These are phyloP conservation scores for Coenobita brevimanus DNA, from an alignment of 1,140 invertebrate genomes.

Conservation along the genomic window DNA sequence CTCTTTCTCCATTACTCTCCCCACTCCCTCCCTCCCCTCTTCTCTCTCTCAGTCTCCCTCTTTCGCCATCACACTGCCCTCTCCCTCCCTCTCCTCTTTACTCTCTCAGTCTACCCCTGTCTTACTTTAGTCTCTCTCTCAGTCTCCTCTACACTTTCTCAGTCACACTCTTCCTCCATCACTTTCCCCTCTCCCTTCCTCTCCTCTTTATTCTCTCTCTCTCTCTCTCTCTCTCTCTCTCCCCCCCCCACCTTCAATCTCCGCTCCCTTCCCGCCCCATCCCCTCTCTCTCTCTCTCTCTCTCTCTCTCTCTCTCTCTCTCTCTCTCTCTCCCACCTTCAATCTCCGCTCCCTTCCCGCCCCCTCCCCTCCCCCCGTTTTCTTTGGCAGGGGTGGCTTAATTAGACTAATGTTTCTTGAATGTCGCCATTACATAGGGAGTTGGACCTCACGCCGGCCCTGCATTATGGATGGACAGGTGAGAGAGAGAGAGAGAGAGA, in stretches of 20 bases:
- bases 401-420: too few species aligned
- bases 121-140: background rate
- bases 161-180: too few species aligned
- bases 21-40: too few species aligned
- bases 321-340: background rate
- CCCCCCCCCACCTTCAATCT: background rate
- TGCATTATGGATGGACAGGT: background rate
- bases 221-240: background rate
- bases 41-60: too few species aligned
- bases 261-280: background rate
- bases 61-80: too few species aligned
- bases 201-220: background rate
- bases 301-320: background rate
- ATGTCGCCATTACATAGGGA: background rate
- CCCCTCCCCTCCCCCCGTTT: background rate
- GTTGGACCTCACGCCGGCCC: too few species aligned
- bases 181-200: background rate
- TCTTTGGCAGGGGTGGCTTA: background rate
- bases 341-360: background rate
- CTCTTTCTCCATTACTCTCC: background rate
- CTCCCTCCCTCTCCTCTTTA: too few species aligned
- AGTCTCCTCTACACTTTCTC: too few species aligned
- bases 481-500: background rate
- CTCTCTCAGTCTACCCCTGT: too few species aligned
- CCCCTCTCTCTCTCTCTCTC: background rate